phyloP scores from a whole-genome alignment of 2,113 vertebrate genomes.

The Isurus oxyrinchus region DNA sequence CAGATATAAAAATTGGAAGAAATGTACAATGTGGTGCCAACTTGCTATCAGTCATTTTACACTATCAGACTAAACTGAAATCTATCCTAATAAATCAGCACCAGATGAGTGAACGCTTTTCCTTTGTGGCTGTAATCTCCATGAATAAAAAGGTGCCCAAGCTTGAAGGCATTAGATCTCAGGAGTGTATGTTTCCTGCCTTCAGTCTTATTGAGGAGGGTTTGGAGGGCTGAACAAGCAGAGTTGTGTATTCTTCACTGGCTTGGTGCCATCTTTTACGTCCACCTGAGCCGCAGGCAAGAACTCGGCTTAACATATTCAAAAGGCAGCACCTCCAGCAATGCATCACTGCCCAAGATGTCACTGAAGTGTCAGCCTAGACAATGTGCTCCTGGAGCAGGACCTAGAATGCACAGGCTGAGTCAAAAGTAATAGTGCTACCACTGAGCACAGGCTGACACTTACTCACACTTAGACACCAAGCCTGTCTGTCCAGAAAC shows the following conservation, averaged over 20 bases:
- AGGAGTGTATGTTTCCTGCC: neutral
- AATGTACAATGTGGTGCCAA: neutral
- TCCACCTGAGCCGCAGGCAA: neutral
- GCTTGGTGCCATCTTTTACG: neutral
- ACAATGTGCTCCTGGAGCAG: neutral
- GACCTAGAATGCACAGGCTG: neutral
- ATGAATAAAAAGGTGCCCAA: neutral
- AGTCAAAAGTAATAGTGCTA: neutral
- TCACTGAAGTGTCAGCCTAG: neutral
- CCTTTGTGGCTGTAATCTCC: neutral
- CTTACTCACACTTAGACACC: neutral
- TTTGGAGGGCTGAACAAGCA: neutral
- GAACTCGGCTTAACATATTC: too few species aligned
- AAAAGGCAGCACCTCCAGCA: neutral
- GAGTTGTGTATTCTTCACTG: neutral
- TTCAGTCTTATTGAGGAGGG: neutral
- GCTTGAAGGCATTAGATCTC: neutral
- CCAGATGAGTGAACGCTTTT: neutral
- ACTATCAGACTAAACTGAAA: neutral
- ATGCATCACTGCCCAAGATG: neutral
- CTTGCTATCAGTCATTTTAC: neutral
- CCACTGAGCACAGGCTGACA: neutral
- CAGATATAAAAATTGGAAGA: neutral
- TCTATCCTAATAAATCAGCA: neutral
- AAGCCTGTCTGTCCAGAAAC: neutral